phyloP scores from a whole-genome alignment of 2,888 invertebrate species.

The Spilarctia lutea region DNA sequence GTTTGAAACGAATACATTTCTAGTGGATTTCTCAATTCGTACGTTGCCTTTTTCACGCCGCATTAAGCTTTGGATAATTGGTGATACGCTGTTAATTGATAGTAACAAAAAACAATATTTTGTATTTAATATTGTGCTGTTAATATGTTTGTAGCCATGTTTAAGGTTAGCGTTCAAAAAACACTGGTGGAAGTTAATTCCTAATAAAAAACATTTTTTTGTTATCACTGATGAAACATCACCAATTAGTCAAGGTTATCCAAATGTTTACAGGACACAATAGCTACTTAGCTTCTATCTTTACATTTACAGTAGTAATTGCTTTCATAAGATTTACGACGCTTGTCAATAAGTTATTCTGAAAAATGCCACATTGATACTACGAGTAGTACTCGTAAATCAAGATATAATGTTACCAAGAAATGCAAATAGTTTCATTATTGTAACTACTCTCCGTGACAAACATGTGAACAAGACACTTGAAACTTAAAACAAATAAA shows the following conservation, averaged over 20 bases:
- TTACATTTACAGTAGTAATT: constrained; percentile 25
- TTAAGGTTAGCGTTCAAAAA: constrained; percentile 17
- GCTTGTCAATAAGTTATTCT: constrained; percentile 39
- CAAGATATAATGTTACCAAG: constrained; percentile 16
- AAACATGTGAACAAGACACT: constrained; percentile 5
- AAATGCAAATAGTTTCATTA: constrained; percentile 16
- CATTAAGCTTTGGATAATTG: constrained; percentile 44
- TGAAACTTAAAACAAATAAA: constrained; percentile 1
- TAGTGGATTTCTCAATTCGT: constrained; percentile 38
- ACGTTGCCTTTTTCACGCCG: constrained; percentile 38
- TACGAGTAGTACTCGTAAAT: too few species aligned
- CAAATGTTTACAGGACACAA: constrained; percentile 31
- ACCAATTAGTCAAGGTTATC: constrained; percentile 45
- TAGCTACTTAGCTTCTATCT: constrained; percentile 17
- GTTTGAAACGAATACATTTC: constrained; percentile 37
- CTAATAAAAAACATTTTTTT: constrained; percentile 29
- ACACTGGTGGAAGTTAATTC: constrained; percentile 32
- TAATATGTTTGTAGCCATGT: constrained; percentile 4
- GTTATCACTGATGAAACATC: constrained; percentile 32
- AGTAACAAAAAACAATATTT: constrained; percentile 29
- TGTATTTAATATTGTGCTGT: constrained; percentile 9
- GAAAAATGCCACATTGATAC: constrained; percentile 17
- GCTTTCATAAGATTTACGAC: constrained; percentile 36
- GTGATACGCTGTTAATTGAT: constrained; percentile 32
- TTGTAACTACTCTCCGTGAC: constrained; percentile 6